Percentiles rank a stretch among this genome's conserved stretches.
These are phyloP conservation scores for Maccullochella peelii DNA, from an alignment of 2,113 vertebrate species.

Conservation along the genomic window DNA sequence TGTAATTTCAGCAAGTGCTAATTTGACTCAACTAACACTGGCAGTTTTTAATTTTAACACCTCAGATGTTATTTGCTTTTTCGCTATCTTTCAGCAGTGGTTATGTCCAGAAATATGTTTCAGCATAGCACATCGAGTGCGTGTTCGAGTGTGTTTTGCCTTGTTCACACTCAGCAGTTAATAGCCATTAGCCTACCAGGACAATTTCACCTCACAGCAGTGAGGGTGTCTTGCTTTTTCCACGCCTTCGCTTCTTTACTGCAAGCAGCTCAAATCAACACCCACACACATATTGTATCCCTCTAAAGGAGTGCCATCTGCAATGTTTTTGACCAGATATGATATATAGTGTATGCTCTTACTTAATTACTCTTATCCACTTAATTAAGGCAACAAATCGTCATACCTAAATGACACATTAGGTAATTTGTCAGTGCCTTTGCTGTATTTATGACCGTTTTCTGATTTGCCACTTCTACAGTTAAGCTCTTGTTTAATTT, in stretches of 20 bases:
- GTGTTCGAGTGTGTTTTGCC: background rate
- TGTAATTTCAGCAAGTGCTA: background rate
- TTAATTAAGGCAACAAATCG: background rate
- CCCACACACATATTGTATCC: background rate
- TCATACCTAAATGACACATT: background rate
- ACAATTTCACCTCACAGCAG: background rate
- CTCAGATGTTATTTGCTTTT: background rate
- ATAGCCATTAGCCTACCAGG: background rate
- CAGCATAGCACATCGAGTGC: background rate
- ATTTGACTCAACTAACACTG: background rate
- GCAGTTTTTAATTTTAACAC: slow-evolving; percentile 15
- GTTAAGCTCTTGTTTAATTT: background rate
- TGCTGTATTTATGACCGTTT: background rate
- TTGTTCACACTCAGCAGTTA: background rate
- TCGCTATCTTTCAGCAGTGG: background rate
- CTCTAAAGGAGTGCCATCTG: background rate
- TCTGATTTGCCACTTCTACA: background rate
- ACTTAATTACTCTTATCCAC: background rate
- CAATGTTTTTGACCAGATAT: background rate
- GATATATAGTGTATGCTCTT: background rate
- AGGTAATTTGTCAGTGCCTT: background rate
- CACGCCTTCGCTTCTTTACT: slow-evolving; percentile 1
- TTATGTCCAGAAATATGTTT: no score
- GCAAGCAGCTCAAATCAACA: background rate
- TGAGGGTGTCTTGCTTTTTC: background rate